Percentiles rank a stretch among this genome's conserved stretches.
These are phyloP conservation scores for Orycteropus afer DNA, from an alignment of 2,113 vertebrate genomes.

Conservation along the genomic window DNA sequence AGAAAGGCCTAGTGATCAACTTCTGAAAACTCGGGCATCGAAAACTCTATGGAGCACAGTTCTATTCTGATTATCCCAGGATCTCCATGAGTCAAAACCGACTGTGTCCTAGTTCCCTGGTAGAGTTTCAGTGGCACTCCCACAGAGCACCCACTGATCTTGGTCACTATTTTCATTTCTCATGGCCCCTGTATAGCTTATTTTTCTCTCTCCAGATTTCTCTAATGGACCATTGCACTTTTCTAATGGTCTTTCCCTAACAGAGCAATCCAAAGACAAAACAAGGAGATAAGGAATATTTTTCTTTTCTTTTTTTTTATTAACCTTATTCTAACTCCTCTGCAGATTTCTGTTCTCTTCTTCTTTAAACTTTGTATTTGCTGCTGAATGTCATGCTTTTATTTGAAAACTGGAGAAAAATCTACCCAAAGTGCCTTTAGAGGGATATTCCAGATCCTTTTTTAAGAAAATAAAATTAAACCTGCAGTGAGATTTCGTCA, in stretches of 20 bases:
- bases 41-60: too few relatives aligned
- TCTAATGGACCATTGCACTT: background rate
- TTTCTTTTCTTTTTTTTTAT: background rate
- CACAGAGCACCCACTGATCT: background rate
- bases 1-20: background rate
- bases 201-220: background rate
- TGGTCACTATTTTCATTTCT: background rate
- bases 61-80: background rate
- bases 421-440: background rate
- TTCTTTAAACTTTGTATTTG: background rate
- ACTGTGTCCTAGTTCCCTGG: too few relatives aligned
- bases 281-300: background rate
- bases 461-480: conserved; percentile 12
- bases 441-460: background rate
- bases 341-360: background rate
- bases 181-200: accelerated
- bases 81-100: background rate
- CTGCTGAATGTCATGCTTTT: background rate
- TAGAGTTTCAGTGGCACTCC: background rate
- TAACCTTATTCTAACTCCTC: background rate
- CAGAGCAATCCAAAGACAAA: background rate
- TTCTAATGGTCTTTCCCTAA: too few relatives aligned
- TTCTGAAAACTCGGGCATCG: background rate
- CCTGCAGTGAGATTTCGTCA: background rate
- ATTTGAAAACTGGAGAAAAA: background rate